Evolutionary conservation across 2,113 vertebrate genomes (phyloP).

Genomic region (Eudorcas thomsonii): DNA sequence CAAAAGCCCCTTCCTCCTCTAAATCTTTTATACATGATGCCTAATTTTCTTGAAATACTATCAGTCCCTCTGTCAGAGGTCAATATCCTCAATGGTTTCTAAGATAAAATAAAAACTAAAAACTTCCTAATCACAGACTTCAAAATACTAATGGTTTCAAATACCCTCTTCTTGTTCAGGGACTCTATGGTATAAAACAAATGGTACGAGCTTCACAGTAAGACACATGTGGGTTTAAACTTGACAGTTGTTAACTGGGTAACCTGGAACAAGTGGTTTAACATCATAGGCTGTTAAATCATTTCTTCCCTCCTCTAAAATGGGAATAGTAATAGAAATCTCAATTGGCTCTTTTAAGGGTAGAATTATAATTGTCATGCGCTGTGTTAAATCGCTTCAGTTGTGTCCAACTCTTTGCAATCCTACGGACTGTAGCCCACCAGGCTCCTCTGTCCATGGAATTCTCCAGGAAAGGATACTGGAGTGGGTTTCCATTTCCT

Average conservation of each 20-base stretch:
- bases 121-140: background rate
- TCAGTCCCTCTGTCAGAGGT: background rate
- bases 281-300: background rate
- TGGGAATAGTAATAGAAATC: background rate
- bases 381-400: background rate
- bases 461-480: background rate
- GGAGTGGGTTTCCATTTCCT: background rate
- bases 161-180: background rate
- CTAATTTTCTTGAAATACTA: background rate
- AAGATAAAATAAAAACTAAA: background rate
- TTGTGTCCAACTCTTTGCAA: background rate
- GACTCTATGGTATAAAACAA: background rate
- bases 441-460: background rate
- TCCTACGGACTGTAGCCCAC: background rate
- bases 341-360: background rate
- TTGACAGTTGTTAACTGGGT: background rate
- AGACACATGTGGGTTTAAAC: background rate
- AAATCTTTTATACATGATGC: background rate
- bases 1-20: background rate
- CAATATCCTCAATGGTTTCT: background rate
- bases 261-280: background rate
- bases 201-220: background rate
- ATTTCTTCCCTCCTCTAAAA: background rate
- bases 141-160: background rate
- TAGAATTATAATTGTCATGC: background rate